A percentile compares a stretch with the other conserved stretches of the same genome.
Conservation (phyloP, 2,888 invertebrate species). For the Ctena decussata region DNA sequence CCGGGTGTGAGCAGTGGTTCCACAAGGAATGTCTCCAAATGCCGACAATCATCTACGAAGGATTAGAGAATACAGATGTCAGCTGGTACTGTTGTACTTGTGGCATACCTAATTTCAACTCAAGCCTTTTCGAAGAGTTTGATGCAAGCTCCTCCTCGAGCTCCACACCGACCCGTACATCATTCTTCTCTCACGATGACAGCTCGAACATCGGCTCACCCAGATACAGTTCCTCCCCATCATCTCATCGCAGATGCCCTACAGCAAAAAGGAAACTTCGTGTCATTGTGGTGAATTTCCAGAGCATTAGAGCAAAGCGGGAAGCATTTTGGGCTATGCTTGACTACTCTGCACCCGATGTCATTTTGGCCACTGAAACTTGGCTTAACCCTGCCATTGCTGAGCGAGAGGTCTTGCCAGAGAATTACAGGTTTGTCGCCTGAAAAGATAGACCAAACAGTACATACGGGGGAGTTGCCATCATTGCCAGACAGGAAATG, state of each 20-base stretch:
- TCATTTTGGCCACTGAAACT: slow-evolving; percentile 1
- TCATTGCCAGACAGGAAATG: slow-evolving; percentile 20
- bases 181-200: slow-evolving; percentile 1
- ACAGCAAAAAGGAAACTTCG: slow-evolving; percentile 29
- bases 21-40: slow-evolving; percentile 7
- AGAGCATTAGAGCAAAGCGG: slow-evolving; percentile 48
- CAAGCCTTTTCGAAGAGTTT: slow-evolving; percentile 39
- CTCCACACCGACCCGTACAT: slow-evolving; percentile 18
- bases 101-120: background rate
- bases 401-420: slow-evolving; percentile 22
- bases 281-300: slow-evolving; percentile 33
- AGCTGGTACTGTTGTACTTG: background rate
- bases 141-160: slow-evolving; percentile 3
- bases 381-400: slow-evolving; percentile 16
- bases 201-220: slow-evolving; percentile 18
- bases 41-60: background rate
- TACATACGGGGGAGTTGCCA: slow-evolving; percentile 24
- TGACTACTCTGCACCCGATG: slow-evolving; percentile 32
- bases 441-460: slow-evolving; percentile 14
- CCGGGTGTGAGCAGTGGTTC: slow-evolving; percentile 11
- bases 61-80: background rate
- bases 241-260: background rate
- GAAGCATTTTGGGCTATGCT: slow-evolving; percentile 46
- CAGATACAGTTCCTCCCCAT: slow-evolving; percentile 28
- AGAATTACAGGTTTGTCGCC: slow-evolving; percentile 27